These are phyloP conservation scores for Acrocephalus arundinaceus DNA, from an alignment of 2,113 vertebrate genomes.

Conservation along the genomic window DNA sequence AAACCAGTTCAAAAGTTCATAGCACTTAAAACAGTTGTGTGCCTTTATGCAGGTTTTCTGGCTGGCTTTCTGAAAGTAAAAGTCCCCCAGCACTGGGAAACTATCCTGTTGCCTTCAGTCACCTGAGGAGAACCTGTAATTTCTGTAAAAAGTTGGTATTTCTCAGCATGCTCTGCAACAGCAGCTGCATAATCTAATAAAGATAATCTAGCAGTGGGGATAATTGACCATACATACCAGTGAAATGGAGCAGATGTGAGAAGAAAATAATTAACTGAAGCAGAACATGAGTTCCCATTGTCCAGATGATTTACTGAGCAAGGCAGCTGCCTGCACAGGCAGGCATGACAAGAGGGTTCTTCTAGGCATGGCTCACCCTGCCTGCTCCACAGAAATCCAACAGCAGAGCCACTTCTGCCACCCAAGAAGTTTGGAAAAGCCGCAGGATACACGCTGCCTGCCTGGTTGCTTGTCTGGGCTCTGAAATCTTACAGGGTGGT, in stretches of 20 bases:
- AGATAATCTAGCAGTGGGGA: not conserved
- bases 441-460: not conserved
- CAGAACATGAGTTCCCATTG: not conserved
- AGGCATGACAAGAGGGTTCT: not conserved
- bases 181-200: not conserved
- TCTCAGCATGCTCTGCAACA: not conserved
- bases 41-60: not conserved
- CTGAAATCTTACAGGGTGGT: not conserved
- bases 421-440: slow-evolving; percentile 14
- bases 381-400: not conserved
- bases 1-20: not conserved
- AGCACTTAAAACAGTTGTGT: not conserved
- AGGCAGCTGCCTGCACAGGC: not conserved
- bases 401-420: not conserved
- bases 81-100: not conserved
- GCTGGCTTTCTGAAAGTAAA: not conserved
- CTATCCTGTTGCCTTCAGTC: not conserved
- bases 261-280: slow-evolving; percentile 36
- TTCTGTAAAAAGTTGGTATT: not conserved
- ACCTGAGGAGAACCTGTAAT: not conserved
- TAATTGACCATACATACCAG: not conserved
- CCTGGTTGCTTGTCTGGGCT: not conserved
- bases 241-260: not conserved
- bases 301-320: not conserved
- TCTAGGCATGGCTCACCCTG: not conserved